phyloP scores from a whole-genome alignment of 2,113 vertebrate species.

The Oreochromis tanganicae region DNA sequence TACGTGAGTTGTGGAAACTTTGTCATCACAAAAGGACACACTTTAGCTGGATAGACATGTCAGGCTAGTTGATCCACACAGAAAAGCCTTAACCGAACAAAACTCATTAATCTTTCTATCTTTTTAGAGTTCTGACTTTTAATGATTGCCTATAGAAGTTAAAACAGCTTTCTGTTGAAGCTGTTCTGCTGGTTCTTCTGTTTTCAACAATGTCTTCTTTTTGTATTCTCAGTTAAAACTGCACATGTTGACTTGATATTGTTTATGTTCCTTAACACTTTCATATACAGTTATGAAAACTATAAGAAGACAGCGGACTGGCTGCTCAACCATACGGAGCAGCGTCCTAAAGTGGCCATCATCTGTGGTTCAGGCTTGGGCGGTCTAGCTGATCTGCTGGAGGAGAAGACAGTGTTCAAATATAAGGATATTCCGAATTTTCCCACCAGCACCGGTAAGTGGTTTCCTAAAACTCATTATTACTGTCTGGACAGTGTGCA shows the following conservation, averaged over 20 bases:
- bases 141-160: too few species aligned
- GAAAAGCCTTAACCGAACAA: background rate
- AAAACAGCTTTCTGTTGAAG: too few species aligned
- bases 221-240: background rate
- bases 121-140: too few species aligned
- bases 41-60: background rate
- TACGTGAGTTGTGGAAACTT: background rate
- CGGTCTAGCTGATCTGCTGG: slow-evolving; percentile 68
- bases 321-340: slow-evolving; percentile 48
- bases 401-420: slow-evolving; percentile 42
- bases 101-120: background rate
- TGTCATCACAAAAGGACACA: background rate
- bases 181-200: too few species aligned
- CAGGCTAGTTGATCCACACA: background rate
- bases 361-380: slow-evolving; percentile 82
- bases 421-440: slow-evolving; percentile 78
- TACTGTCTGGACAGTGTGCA: background rate
- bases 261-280: background rate
- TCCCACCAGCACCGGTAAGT: slow-evolving; percentile 67
- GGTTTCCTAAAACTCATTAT: background rate
- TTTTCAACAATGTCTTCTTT: background rate
- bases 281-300: slow-evolving; percentile 64
- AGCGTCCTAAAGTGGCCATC: slow-evolving; percentile 71
- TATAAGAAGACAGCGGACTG: slow-evolving; percentile 72
- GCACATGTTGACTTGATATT: background rate